Base-by-base conservation (phyloP, 1,140 invertebrate species). In the Diabrotica virgifera region DNA sequence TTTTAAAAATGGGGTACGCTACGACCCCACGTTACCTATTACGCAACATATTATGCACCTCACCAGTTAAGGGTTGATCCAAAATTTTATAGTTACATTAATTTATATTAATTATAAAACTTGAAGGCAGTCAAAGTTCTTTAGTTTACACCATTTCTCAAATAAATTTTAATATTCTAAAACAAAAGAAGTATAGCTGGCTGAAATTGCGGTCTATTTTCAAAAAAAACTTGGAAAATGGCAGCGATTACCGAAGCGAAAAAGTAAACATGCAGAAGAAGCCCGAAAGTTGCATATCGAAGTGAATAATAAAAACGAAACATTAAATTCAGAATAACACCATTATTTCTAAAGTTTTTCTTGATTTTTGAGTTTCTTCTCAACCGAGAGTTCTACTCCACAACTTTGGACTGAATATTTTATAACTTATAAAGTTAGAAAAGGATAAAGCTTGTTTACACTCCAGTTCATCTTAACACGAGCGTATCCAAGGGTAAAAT, bases 321-420 rank as follows among this genome's bases (percentile, higher is more conserved):
- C 64, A 66, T 70, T 64, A 59, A 70, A 70, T 70, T 62, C 63
- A 54, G 65, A 66, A 66, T 60, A 70, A 70, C 69, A 63, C 62
- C 63, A 54, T 70, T 67, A 66, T 67, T 66, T 68, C 64, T 50
- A 62, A 71, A 68, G 64, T 64, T 68, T 63, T 54, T 64, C 36
- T 46, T 62, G 62, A 68, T 68, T 62, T 68, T 50, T 13, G 55
- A 67, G 67, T 61, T 71, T 66, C 59, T 11, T 12, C 13, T 5
- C 50, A 46, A 46, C 7, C 51, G 63, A 52, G 54, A 63, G 62
- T 59, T 52, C 63, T 64, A 56, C 65, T 64, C 53, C 64, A 56
- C 65, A 69, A 71, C 50, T 66, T 67, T 57, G 64, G 63, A 69
- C 65, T 61, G 67, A 71, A 71, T 71, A 71, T 71, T 69, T 71